Conservation (phyloP, 2,797 vertebrate genomes). For the Sebastes elongatus region DNA sequence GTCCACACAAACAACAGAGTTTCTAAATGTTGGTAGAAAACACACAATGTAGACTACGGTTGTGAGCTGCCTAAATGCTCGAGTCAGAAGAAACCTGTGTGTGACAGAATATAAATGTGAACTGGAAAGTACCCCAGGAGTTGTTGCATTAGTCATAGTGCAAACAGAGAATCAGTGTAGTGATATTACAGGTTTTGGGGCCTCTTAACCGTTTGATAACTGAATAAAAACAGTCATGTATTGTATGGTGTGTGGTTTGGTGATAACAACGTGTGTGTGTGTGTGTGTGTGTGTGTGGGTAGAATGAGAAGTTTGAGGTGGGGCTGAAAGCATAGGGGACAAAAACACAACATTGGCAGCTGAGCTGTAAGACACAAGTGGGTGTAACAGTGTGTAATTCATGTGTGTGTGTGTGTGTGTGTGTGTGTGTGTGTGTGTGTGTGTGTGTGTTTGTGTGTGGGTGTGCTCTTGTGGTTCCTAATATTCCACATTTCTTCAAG, state of each 20-base stretch:
- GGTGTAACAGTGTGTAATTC: not conserved
- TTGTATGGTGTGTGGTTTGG: not conserved
- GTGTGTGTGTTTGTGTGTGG: too few species aligned
- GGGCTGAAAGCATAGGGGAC: not conserved
- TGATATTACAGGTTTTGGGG: not conserved
- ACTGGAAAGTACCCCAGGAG: not conserved
- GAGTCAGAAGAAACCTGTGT: not conserved
- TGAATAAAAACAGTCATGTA: not conserved
- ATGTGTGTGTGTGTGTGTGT: not conserved
- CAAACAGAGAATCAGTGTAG: not conserved
- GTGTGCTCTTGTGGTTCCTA: not conserved
- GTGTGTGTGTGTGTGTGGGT: not conserved
- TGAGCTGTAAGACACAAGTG: slow-evolving; percentile 30
- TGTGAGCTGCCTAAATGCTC: too few species aligned
- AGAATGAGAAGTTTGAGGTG: not conserved
- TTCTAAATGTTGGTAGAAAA: too few species aligned
- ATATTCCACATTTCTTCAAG: not conserved
- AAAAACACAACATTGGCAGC: slow-evolving; percentile 5
- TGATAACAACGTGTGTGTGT: too few species aligned
- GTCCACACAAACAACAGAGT: not conserved
- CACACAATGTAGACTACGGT: too few species aligned
- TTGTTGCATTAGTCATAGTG: not conserved
- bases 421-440: accelerated
- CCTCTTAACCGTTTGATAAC: too few species aligned
- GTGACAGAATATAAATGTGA: not conserved